Percentiles rank a stretch among this genome's conserved stretches.
Evolutionary conservation across 2,113 vertebrate genomes (phyloP).

Genomic region (Agapornis roseicollis): DNA sequence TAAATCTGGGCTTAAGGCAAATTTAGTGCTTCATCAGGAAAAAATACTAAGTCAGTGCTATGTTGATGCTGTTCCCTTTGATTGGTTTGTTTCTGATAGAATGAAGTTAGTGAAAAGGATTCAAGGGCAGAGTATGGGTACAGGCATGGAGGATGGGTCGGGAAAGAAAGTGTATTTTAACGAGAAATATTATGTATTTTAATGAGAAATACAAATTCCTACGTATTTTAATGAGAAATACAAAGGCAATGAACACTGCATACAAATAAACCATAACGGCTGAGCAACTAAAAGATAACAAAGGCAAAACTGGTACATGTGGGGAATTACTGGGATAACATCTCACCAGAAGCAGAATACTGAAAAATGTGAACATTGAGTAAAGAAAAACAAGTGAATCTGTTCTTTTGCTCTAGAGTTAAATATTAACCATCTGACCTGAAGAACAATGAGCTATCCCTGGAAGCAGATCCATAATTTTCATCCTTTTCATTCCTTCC

Average conservation of each 20-base stretch:
- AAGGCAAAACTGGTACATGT: not conserved
- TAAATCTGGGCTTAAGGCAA: not conserved
- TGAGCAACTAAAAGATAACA: not conserved
- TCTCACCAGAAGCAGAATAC: not conserved
- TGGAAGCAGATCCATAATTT: not conserved
- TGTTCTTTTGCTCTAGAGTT: not conserved
- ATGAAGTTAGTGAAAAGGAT: not conserved
- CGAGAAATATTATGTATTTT: no score
- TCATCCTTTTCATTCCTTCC: not conserved
- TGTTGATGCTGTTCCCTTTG: not conserved
- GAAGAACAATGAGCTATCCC: not conserved
- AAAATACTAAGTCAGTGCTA: not conserved
- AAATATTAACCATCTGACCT: not conserved
- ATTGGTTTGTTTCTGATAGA: not conserved
- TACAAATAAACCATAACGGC: fast-evolving
- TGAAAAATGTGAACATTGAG: not conserved
- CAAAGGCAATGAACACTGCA: not conserved
- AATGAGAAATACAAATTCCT: no score
- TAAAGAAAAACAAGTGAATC: not conserved
- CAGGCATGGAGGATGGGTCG: not conserved
- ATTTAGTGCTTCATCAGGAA: not conserved
- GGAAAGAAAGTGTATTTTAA: not conserved
- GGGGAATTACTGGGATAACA: not conserved
- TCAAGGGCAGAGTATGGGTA: not conserved
- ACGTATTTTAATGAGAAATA: no score